These are phyloP conservation scores for Characodon lateralis DNA, from an alignment of 2,797 vertebrate species.

Conservation along the genomic window DNA sequence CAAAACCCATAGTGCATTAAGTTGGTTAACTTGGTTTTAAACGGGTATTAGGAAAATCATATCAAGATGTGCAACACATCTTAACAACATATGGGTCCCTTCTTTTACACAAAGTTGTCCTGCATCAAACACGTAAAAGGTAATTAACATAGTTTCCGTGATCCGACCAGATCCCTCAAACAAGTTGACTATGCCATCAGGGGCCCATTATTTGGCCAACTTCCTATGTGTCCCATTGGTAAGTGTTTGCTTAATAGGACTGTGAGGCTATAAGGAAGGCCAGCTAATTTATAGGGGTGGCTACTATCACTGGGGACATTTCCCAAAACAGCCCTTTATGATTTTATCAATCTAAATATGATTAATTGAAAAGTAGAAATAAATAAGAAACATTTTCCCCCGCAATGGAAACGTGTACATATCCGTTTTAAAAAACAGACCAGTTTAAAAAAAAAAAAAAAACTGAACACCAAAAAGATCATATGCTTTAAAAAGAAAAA, in stretches of 20 bases:
- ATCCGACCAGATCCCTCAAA: neutral
- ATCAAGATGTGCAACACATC: neutral
- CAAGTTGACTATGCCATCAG: neutral
- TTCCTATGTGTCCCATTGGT: neutral
- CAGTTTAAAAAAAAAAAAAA: neutral
- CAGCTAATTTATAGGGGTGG: neutral
- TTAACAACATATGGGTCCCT: neutral
- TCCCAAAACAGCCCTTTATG: conserved; percentile 35
- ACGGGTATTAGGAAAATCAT: neutral
- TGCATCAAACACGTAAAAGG: neutral
- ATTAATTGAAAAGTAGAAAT: neutral
- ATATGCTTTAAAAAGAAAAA: neutral
- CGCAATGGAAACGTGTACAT: neutral
- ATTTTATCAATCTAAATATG: conserved; percentile 22
- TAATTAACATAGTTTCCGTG: neutral
- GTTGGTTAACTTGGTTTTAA: neutral
- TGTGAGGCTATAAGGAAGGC: neutral
- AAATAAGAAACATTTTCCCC: neutral
- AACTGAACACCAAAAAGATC: neutral
- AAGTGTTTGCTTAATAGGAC: neutral
- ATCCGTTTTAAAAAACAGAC: neutral
- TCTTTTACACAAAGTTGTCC: neutral
- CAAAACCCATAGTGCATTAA: neutral
- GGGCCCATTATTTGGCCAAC: neutral
- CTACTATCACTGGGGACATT: conserved; percentile 15